Base-by-base conservation (phyloP, 2,888 invertebrate species). In the Tricholauxania praeusta region DNA sequence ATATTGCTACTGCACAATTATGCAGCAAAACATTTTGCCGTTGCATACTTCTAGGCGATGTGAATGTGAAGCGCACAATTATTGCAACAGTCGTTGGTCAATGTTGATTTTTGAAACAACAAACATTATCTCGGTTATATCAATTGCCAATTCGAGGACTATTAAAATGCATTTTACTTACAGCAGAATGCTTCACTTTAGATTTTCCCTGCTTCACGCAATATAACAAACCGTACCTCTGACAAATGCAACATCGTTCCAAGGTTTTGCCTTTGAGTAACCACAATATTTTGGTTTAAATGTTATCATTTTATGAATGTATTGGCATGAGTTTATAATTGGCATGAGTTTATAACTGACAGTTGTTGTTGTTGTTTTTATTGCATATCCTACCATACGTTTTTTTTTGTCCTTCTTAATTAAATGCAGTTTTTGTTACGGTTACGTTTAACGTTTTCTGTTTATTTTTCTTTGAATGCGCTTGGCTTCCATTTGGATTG, bases 71-170 rank as follows among this genome's bases (percentile, higher is more conserved):
- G 10, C 10, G 39, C 39, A 39, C 39, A 39, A 39, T 39, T 39
- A 10, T 39, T 39, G 39, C 39, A 39, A 39, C 39, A 39, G 39
- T 39, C 39, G 10, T 10, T 10, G 10, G 10, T 39, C 39, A 39
- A 39, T 39, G 39, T 47, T 55, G 17, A 15, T 8, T 19, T 76
- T 74, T 77, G 78, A 78, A 78, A 79, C 77, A 81, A 78, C 78
- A 78, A 77, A 73, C 69, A 52, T 65, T 65, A 10, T 39, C 48
- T 55, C 32, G 55, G 28, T 51, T 47, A 47, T 67, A 39, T 67
- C 55, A 39, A 47, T 67, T 67, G 67, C 39, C 55, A 55, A 19
- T 64, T 48, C 49, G 28, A 70, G 51, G 70, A 70, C 52, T 52
- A 70, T 70, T 70, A 70, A 70, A 62, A 70, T 62, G 62, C 62